Base-by-base conservation (phyloP, 2,888 invertebrate species). In the Palloptera scutellata region DNA sequence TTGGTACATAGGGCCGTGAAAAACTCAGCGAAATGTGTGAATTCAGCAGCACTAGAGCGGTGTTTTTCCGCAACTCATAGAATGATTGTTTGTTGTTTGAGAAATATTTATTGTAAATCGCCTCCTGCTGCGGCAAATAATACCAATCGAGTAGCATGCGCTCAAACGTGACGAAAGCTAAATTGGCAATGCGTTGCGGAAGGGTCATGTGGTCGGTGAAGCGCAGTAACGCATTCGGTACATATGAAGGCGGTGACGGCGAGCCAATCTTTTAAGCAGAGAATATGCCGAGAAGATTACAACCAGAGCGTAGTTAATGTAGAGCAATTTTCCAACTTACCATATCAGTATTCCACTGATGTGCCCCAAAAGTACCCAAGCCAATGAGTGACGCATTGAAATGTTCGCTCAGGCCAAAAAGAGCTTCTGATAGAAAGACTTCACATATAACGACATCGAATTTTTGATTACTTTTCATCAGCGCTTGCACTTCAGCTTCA, bases 361-460 rank as follows among this genome's bases (percentile, higher is more conserved):
- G 72, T 67, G 84, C 77, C 40, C 84, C 77, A 76, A 81, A 76
- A 0, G 83, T 77, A 0, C 79, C 76, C 1, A 83, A 3, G 0
- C 77, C 84, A 40, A 84, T 78, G 1, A 84, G 73, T 1, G 82
- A 79, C 0, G 83, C 84, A 15, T 81, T 78, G 19, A 81, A 84
- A 9, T 77, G 76, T 43, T 83, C 80, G 1, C 77, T 79, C 2
- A 84, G 62, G 0, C 85, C 86, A 11, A 81, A 79, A 0, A 83
- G 74, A 0, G 85, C 84, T 67, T 86, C 86, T 45, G 78, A 80
- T 0, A 84, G 71, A 64, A 85, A 86, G 1, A 83, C 77, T 65
- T 86, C 85, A 55, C 76, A 72, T 12, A 86, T 78, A 5, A 86
- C 80, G 0, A 84, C 77, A 70, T 86, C 86, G 45, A 81, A 86